Evolutionary conservation across 2,888 invertebrate species (phyloP).

Genomic region (Drosophila kambysellisi): DNA sequence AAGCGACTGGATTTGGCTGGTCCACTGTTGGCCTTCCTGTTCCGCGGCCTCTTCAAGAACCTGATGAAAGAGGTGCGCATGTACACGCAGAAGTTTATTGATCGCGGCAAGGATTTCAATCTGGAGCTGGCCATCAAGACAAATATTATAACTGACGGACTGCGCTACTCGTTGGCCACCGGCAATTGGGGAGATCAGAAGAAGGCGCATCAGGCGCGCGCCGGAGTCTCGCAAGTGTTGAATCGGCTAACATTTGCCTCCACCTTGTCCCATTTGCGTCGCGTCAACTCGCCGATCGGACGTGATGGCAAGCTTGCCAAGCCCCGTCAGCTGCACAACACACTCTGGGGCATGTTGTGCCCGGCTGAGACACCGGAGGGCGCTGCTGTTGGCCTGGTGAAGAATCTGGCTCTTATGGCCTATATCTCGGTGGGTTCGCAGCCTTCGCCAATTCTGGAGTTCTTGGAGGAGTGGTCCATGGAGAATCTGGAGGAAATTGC

Average conservation of each 20-base stretch:
- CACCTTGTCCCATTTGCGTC: constrained; percentile 98
- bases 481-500: constrained; percentile 99
- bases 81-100: constrained; percentile 99
- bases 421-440: constrained; percentile 99
- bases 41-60: constrained; percentile 98
- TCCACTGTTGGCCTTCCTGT: constrained; percentile 97
- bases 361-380: constrained; percentile 99
- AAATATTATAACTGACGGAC: constrained; percentile 98
- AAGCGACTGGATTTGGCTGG: constrained; percentile 99
- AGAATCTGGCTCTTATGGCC: constrained; percentile 99
- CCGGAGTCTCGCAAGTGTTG: constrained; percentile 92
- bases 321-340: constrained; percentile 99
- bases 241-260: constrained; percentile 99
- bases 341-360: constrained; percentile 99
- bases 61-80: constrained; percentile 98
- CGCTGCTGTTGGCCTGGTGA: constrained; percentile 97
- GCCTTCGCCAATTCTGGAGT: constrained; percentile 99
- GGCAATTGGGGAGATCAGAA: constrained; percentile 99
- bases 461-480: constrained; percentile 99
- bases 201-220: constrained; percentile 96
- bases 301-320: constrained; percentile 99
- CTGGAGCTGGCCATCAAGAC: constrained; percentile 96
- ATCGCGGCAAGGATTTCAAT: constrained; percentile 99
- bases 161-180: constrained; percentile 98
- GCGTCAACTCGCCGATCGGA: constrained; percentile 99